Evolutionary conservation across 2,113 vertebrate genomes (phyloP).

Genomic region (Serilophus lunatus): DNA sequence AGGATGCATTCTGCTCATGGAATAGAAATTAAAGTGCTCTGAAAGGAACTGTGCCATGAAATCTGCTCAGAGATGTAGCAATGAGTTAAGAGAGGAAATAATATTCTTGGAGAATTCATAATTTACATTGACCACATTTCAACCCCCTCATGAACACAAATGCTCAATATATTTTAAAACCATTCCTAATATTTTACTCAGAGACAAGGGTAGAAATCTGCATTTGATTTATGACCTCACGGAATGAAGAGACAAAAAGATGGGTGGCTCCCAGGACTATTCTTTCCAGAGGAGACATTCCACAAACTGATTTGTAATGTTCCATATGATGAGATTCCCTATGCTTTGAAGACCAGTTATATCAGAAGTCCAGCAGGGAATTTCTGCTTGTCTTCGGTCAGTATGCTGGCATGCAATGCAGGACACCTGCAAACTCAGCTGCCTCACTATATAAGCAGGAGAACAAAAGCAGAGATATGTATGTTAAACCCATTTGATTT

Average conservation of each 20-base stretch:
- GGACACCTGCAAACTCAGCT: neutral
- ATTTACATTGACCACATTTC: neutral
- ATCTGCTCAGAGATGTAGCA: neutral
- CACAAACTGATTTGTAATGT: neutral
- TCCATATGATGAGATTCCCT: neutral
- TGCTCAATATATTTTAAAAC: neutral
- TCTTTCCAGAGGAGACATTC: neutral
- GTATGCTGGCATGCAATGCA: neutral
- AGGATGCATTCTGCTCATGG: neutral
- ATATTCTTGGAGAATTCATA: neutral
- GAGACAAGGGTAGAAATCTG: neutral
- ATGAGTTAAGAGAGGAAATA: neutral
- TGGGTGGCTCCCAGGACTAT: neutral
- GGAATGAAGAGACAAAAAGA: neutral
- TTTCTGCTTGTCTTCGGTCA: neutral
- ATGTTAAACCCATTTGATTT: neutral
- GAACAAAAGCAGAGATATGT: neutral
- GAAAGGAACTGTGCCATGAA: neutral
- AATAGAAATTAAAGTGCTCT: neutral
- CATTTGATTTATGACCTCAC: neutral
- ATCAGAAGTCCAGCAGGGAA: neutral
- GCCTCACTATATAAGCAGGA: neutral
- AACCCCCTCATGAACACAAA: neutral
- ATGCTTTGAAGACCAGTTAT: neutral
- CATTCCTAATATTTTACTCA: neutral